Base-by-base conservation (phyloP, 1,140 invertebrate genomes). In the Ooceraea biroi region DNA sequence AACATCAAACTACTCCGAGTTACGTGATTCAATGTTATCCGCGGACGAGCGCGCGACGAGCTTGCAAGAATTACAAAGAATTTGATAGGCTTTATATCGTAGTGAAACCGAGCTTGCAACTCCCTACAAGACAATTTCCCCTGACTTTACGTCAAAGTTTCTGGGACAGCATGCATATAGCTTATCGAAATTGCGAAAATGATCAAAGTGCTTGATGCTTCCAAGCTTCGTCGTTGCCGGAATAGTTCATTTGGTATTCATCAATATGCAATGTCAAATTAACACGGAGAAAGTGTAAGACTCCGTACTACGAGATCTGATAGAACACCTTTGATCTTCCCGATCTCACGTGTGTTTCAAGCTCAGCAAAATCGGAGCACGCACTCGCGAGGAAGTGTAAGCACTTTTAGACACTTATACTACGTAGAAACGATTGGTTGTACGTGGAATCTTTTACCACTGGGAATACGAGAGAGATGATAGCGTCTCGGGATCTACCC, bases 361-460 rank as follows among this genome's bases (percentile, higher is more conserved):
- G 25, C 41, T 71, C n/a, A 17, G 12, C 36, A 57, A 69, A 80
- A 80, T 69, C 57, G 52, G 22, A 80, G 25, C 50, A 80, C 50
- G 41, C 65, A 80, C 7, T 57, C 25, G 22, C n/a, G 52, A n/a
- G 30, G 27, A 58, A 46, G n/a, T 58, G 63, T 52, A 44, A 66
- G 74, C 36, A 80, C 50, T 80, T 71, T 69, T 71, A 69, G 66
- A 30, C 30, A 69, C 36, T 65, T 46, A 25, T 48, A 36, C 22
- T 57, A 50, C 14, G 14, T 57, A 36, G 22, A 22, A 19, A 68
- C 74, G 46, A 80, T 80, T 46, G 65, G 50, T 41, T 44, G 65
- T 71, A 80, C 65, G 76, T 71, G 76, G 65, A 58, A 80, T 58
- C 65, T 71, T 30, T 12, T 58, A 58, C 76, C 27, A 57, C 25